These are phyloP conservation scores for Oscheius sp. DNA, from an alignment of 2,888 invertebrate species.

Conservation along the genomic window DNA sequence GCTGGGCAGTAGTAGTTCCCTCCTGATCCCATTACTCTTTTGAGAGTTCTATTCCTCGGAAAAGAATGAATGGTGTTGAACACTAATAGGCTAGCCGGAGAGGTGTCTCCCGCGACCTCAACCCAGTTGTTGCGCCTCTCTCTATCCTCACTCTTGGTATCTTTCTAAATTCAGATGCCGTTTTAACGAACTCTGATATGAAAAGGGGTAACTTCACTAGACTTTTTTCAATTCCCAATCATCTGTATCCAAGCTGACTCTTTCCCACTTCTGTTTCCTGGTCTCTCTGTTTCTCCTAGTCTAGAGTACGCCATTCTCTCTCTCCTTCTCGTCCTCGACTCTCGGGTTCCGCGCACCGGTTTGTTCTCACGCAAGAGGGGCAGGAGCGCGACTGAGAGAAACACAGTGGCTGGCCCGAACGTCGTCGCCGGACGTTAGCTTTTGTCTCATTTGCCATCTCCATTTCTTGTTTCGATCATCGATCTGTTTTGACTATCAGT, in stretches of 20 bases:
- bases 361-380: constrained; percentile 8
- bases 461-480: no score
- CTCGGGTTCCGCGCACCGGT: constrained; percentile 30
- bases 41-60: no score
- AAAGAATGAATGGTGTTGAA: neutral
- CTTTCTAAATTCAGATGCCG: neutral
- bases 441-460: no score
- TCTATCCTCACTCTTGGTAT: neutral
- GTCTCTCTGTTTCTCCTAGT: no score
- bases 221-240: neutral
- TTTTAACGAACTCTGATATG: neutral
- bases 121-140: constrained; percentile 6
- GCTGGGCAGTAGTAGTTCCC: no score
- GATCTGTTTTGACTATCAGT: no score
- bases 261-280: no score
- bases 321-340: constrained; percentile 10
- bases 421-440: no score
- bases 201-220: neutral
- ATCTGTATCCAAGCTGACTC: no score
- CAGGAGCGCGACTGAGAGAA: neutral
- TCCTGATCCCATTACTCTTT: no score
- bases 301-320: no score
- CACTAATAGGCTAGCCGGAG: constrained; percentile 7
- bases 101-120: constrained; percentile 21
- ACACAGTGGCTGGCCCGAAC: no score